phyloP scores from a whole-genome alignment of 1,140 invertebrate genomes.

The Cylas formicarius region DNA sequence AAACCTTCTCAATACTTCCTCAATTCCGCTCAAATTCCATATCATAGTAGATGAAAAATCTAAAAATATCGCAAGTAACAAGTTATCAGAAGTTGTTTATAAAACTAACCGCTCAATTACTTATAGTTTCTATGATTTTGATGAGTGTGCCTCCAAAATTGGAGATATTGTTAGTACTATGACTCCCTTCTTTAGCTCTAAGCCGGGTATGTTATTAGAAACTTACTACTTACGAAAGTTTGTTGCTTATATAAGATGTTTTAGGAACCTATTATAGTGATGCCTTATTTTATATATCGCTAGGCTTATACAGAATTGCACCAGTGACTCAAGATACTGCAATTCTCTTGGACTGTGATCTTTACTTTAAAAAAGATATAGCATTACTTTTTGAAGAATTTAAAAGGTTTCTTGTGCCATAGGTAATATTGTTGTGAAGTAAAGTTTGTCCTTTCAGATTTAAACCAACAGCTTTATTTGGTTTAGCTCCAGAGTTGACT shows the following conservation, averaged over 20 bases:
- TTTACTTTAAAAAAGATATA: slow-evolving; percentile 67
- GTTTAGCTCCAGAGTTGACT: slow-evolving; percentile 68
- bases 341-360: slow-evolving; percentile 74
- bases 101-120: slow-evolving; percentile 45
- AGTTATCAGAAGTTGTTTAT: slow-evolving; percentile 43
- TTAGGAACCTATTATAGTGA: slow-evolving; percentile 74
- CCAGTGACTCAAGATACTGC: slow-evolving; percentile 53
- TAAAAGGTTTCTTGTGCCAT: slow-evolving; percentile 46
- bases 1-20: slow-evolving; percentile 35
- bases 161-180: slow-evolving; percentile 60
- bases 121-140: slow-evolving; percentile 54
- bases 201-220: slow-evolving; percentile 47
- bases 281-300: slow-evolving; percentile 72
- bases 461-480: slow-evolving; percentile 56
- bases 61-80: slow-evolving; percentile 51
- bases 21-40: slow-evolving; percentile 54
- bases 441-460: slow-evolving; percentile 39
- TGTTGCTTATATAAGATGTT: slow-evolving; percentile 18
- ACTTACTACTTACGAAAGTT: slow-evolving; percentile 5
- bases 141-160: slow-evolving; percentile 52
- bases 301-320: slow-evolving; percentile 66
- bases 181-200: slow-evolving; percentile 68
- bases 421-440: background rate
- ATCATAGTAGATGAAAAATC: slow-evolving; percentile 63
- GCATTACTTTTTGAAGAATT: slow-evolving; percentile 62